Evolutionary conservation across 2,113 vertebrate genomes (phyloP), one percentile per base, ranked within the genome.

Genomic region (Neolamprologus hecqui): DNA sequence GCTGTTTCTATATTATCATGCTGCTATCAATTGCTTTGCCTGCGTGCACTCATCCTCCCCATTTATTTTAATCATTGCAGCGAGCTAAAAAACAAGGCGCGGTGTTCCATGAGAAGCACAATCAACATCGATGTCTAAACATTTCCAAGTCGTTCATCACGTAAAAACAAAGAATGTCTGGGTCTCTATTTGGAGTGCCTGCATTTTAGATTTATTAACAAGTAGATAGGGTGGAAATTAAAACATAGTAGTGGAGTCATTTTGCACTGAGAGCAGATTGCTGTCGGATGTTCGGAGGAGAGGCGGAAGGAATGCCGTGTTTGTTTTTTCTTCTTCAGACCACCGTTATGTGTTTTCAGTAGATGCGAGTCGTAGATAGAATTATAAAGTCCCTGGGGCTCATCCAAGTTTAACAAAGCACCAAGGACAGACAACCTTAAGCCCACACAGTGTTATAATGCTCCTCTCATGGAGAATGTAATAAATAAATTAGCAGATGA

Each of bases 401-500:
- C 90, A 88, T 94, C 91, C 92, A 93, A 92, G 87, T 93, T 91
- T 88, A 93, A 94, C 91, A 90, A 86, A 92, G 89, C 91, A 82
- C 85, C 65, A 81, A 92, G 89, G 92, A 92, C 90, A 87, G 90
- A 57, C 90, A 88, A 88, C 90, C 88, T 83, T 85, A 91, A 90
- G 89, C 86, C 92, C 86, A 35, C 83, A 65, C 92, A 68, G 86
- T 6, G 86, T 85, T 89, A 88, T 86, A 42, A 79, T 31, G 81
- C 83, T 85, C 87, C 93, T 93, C 94, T 88, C 86, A 88, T 88
- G 92, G 91, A 93, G 86, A 84, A 85, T 85, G 90, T 88, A 86
- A 96, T 95, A 95, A 96, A 96, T 96, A 96, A 97, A 96, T 94
- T 94, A 96, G 95, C 92, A 94, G 95, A 96, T 87, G 95, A 96